A percentile compares a stretch with the other conserved stretches of the same genome.
Conservation (phyloP, 2,888 invertebrate genomes). For the Drosophila kuntzei region DNA sequence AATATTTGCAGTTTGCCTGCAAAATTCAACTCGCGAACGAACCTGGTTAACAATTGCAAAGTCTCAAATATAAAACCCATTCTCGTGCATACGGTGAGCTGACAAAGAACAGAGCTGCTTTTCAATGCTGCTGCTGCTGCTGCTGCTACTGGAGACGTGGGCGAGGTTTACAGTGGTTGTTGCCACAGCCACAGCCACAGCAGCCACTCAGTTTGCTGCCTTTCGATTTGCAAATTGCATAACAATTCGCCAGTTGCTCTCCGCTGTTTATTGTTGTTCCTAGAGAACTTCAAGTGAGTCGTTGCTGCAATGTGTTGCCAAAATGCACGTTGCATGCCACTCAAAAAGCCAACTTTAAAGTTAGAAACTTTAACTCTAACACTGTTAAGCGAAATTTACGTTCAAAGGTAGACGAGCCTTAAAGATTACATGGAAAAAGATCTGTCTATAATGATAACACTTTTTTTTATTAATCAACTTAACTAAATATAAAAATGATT, state of each 20-base stretch:
- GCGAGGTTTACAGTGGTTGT: not conserved
- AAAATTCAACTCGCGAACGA: conserved; percentile 37
- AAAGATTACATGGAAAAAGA: not conserved
- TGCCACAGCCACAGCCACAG: conserved; percentile 10
- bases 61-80: conserved; percentile 15
- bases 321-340: conserved; percentile 13
- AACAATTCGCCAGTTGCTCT: conserved; percentile 56
- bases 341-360: conserved; percentile 11
- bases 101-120: conserved; percentile 38
- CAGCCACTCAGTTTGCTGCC: conserved; percentile 44
- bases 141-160: not conserved
- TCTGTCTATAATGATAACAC: not conserved
- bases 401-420: not conserved
- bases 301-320: conserved; percentile 28
- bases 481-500: too few species aligned
- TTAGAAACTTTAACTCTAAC: not conserved
- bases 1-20: conserved; percentile 45
- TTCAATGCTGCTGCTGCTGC: not conserved
- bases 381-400: not conserved
- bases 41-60: conserved; percentile 53
- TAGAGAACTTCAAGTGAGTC: conserved; percentile 40
- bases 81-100: conserved; percentile 20
- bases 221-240: conserved; percentile 74
- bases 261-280: conserved; percentile 12
- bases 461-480: not conserved